phyloP scores from a whole-genome alignment of 2,797 vertebrate species.

The Acipenser oxyrinchus region DNA sequence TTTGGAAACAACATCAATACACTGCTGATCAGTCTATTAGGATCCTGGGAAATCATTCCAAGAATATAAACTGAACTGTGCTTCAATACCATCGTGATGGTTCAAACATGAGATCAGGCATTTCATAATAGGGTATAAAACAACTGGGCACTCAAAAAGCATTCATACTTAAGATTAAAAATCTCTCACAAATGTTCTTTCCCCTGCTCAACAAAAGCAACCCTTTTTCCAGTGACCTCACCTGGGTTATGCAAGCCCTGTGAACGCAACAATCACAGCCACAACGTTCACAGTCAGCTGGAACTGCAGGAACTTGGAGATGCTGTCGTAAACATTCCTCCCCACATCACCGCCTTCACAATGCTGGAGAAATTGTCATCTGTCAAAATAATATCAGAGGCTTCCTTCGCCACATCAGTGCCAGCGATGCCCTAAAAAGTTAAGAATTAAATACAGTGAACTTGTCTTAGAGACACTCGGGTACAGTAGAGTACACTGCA shows the following conservation, averaged over 20 bases:
- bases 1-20: too few species aligned
- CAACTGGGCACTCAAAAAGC: too few species aligned
- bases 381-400: slow-evolving; percentile 93
- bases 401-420: slow-evolving; percentile 95
- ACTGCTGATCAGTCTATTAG: too few species aligned
- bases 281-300: slow-evolving; percentile 96
- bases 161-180: too few species aligned
- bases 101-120: too few species aligned
- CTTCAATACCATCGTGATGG: too few species aligned
- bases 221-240: slow-evolving; percentile 30
- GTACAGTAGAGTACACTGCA: too few species aligned
- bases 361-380: slow-evolving; percentile 97
- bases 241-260: slow-evolving; percentile 95
- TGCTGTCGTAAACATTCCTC: slow-evolving; percentile 93
- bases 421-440: slow-evolving; percentile 83
- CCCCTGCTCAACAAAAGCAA: too few species aligned
- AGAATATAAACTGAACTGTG: too few species aligned
- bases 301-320: slow-evolving; percentile 97
- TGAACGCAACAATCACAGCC: slow-evolving; percentile 95
- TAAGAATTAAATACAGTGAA: slow-evolving; percentile 3
- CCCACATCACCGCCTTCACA: slow-evolving; percentile 98
- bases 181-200: too few species aligned
- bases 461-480: not conserved
- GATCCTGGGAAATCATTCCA: too few species aligned
- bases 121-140: too few species aligned